These are phyloP conservation scores for Panopea generosa DNA, from an alignment of 2,888 invertebrate species.

Conservation along the genomic window DNA sequence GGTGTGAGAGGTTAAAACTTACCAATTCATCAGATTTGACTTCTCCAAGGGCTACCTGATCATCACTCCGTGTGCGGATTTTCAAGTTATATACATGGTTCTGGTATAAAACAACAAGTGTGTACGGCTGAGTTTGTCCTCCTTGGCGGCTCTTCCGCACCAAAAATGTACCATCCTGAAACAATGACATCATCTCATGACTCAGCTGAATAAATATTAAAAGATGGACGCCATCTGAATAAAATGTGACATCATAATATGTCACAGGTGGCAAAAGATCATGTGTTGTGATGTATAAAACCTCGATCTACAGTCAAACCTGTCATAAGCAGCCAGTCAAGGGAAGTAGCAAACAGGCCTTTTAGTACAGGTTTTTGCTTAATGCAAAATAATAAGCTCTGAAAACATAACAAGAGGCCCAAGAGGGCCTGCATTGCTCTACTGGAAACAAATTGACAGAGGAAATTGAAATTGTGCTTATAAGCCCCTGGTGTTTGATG, in stretches of 20 bases:
- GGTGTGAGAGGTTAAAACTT: too few species aligned
- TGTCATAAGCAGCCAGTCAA: too few species aligned
- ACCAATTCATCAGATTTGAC: conserved; percentile 75
- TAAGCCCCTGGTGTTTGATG: too few species aligned
- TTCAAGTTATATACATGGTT: conserved; percentile 69
- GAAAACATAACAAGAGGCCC: too few species aligned
- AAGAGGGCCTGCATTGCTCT: too few species aligned
- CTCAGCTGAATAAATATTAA: neutral
- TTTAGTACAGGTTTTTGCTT: too few species aligned
- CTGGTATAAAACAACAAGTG: conserved; percentile 69
- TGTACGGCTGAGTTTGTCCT: conserved; percentile 69
- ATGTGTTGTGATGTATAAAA: neutral
- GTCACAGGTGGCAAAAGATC: neutral
- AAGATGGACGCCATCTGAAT: neutral
- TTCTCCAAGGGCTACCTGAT: conserved; percentile 71
- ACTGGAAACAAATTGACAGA: too few species aligned
- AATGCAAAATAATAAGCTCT: too few species aligned
- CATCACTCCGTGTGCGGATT: conserved; percentile 65
- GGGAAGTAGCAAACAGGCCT: too few species aligned
- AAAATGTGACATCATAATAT: neutral
- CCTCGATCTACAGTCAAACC: too few species aligned
- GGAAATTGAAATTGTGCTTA: too few species aligned
- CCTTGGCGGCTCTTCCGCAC: conserved; percentile 67
- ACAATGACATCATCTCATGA: too few species aligned
- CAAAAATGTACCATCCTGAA: conserved; percentile 73